These are phyloP conservation scores for Microcaecilia unicolor DNA, from an alignment of 2,797 vertebrate species.

Conservation along the genomic window DNA sequence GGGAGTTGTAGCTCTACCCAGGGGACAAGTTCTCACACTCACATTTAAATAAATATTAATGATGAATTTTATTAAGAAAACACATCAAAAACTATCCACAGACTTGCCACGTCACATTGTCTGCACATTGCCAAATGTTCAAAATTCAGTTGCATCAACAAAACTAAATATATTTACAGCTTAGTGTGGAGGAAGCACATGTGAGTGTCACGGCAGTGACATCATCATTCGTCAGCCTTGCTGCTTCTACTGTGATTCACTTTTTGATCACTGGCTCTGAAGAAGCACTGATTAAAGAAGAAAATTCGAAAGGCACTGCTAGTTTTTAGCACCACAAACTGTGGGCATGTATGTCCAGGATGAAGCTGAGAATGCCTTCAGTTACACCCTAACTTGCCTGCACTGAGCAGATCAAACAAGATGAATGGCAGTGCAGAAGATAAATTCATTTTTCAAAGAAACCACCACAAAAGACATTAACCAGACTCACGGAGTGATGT, in stretches of 20 bases:
- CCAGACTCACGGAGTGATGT: conserved; percentile 4
- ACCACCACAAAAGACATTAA: conserved; percentile 15
- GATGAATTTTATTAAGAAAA: no score
- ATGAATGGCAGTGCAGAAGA: conserved; percentile 16
- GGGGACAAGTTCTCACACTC: conserved; percentile 26
- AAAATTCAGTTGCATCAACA: conserved; percentile 1
- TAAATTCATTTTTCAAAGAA: conserved; percentile 18
- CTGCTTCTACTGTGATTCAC: conserved; percentile 43
- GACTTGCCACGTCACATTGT: conserved; percentile 31
- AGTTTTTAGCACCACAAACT: conserved; percentile 6
- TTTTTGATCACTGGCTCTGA: conserved; percentile 25
- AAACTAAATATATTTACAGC: conserved; percentile 3
- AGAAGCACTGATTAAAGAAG: conserved; percentile 30
- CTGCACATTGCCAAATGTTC: conserved; percentile 19
- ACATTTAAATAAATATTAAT: conserved; percentile 17
- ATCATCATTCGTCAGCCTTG: conserved; percentile 34
- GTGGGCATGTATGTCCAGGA: background rate
- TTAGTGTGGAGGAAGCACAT: conserved; percentile 20
- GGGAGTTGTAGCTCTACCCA: conserved; percentile 40
- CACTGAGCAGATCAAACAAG: conserved; percentile 11
- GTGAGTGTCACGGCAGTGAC: conserved; percentile 30
- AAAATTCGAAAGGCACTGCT: conserved; percentile 32
- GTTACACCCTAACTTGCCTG: conserved; percentile 4
- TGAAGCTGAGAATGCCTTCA: conserved; percentile 6
- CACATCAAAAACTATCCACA: conserved; percentile 17